Evolutionary conservation across 2,113 vertebrate species (phyloP).

Genomic region (Machaerirhynchus nigripectus): DNA sequence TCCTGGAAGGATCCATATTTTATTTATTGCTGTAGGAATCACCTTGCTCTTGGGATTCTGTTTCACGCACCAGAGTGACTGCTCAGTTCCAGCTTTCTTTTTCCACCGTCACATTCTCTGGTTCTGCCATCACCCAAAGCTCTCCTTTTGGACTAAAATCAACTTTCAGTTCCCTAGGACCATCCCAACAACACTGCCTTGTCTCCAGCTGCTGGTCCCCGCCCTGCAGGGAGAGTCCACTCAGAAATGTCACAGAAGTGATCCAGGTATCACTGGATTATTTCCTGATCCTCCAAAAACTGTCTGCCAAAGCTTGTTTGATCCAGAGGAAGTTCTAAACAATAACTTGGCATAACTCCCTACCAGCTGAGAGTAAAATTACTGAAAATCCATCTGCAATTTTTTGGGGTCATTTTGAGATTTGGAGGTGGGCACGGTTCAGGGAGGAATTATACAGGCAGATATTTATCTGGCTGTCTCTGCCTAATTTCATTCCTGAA

Average conservation of each 20-base stretch:
- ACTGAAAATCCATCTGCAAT: background rate
- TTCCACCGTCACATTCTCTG: background rate
- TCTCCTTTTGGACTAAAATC: background rate
- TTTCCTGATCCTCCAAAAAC: background rate
- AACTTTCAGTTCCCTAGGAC: background rate
- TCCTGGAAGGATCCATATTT: background rate
- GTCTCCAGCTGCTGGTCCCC: background rate
- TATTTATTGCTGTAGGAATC: background rate
- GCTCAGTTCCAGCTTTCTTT: background rate
- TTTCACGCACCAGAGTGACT: background rate
- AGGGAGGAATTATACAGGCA: background rate
- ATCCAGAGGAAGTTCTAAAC: background rate
- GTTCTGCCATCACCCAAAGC: rapidly evolving
- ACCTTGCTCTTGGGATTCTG: background rate
- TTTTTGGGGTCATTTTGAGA: background rate
- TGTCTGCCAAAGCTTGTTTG: background rate
- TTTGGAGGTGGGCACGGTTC: background rate
- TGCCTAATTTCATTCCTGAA: constrained; percentile 10
- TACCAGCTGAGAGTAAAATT: background rate
- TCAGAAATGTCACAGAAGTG: background rate
- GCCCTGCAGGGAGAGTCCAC: background rate
- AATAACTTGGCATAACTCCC: background rate
- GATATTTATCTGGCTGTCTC: background rate
- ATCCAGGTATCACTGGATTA: background rate
- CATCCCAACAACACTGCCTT: background rate